Base-by-base conservation (phyloP, 1,140 invertebrate species). In the Listronotus bonariensis region DNA sequence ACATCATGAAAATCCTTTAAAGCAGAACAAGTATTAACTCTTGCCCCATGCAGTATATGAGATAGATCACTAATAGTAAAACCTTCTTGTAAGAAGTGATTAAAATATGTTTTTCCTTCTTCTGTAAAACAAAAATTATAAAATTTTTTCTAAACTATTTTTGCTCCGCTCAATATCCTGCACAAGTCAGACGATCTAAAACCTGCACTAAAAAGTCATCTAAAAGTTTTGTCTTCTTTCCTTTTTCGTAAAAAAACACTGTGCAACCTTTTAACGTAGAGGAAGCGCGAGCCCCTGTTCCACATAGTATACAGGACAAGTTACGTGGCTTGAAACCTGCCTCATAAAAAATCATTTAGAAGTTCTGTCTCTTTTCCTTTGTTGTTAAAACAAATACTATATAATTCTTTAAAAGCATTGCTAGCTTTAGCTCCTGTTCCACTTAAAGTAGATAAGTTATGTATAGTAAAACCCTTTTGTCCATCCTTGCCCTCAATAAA, bases 1-100 rank as follows among this genome's bases (percentile, higher is more conserved):
- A 72, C 66, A 65, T 68, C 56, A 61, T 76, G 72, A 72, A 76
- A 75, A 61, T 71, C 67, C 66, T 69, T 65, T 54, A 76, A 69
- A 66, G n/a, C 70, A 57, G 66, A 59, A 58, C 69, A 71, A 76
- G 75, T 68, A 56, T 70, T 71, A 55, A 51, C 63, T 56, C 53
- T 63, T 64, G 67, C 65, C 57, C 70, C 70, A 65, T 74, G 67
- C 36, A 76, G 57, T 67, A 76, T 71, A 9, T 51, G 43, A 62
- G 67, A 72, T 70, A 76, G 67, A 55, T 70, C 57, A 18, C 32
- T 67, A n/a, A n/a, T n/a, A n/a, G 70, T 73, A 67, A 73, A 73
- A 66, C 68, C 55, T 65, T 53, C 70, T 15, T 73, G n/a, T 38
- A 65, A 61, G 55, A 74, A 73, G 70, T 69, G 41, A 17, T 58